Conservation (phyloP, 2,797 vertebrate genomes). For the Loris lydekkerianus region DNA sequence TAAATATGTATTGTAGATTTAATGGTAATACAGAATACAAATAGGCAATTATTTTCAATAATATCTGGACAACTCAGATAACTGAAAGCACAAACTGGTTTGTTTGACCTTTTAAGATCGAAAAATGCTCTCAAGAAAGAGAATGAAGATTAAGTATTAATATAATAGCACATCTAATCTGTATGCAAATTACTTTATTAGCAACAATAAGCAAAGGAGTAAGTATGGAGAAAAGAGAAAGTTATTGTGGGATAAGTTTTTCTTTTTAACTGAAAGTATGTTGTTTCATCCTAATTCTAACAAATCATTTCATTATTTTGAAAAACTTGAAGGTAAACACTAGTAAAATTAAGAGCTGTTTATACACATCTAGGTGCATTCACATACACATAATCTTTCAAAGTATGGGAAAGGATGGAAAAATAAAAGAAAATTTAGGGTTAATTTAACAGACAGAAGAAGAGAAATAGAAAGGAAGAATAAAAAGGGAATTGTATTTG, state of each 20-base stretch:
- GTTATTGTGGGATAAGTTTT: not conserved
- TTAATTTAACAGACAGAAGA: conserved; percentile 18
- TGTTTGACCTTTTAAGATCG: not conserved
- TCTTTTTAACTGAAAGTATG: not conserved
- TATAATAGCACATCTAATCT: not conserved
- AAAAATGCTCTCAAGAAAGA: conserved; percentile 24
- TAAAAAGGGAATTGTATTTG: not conserved
- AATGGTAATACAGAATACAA: not conserved
- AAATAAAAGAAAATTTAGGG: not conserved
- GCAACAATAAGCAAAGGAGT: not conserved
- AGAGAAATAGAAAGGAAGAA: not conserved
- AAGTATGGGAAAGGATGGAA: not conserved
- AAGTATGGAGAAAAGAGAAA: not conserved
- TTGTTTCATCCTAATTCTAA: conserved; percentile 4
- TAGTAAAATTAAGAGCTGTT: not conserved
- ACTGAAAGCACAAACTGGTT: not conserved
- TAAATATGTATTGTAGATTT: not conserved
- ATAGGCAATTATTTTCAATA: not conserved
- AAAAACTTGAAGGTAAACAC: not conserved
- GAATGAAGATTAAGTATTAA: conserved; percentile 1
- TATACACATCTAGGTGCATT: not conserved
- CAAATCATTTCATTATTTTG: not conserved
- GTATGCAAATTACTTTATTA: not conserved
- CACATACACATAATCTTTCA: not conserved
- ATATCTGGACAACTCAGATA: not conserved